phyloP scores from a whole-genome alignment of 2,888 invertebrate species.

The Beris morrisii region DNA sequence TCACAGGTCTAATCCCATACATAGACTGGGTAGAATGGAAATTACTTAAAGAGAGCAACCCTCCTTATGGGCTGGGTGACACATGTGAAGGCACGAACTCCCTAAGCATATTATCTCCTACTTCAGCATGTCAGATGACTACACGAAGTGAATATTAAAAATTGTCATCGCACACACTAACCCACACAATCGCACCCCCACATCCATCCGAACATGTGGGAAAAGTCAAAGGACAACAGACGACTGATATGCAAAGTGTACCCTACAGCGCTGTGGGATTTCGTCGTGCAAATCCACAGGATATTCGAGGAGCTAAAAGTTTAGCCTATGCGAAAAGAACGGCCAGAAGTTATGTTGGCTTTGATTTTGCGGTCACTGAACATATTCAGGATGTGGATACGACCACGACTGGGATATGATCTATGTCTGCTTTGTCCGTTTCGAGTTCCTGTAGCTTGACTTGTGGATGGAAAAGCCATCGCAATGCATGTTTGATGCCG shows the following conservation, averaged over 20 bases:
- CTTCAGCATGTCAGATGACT: conserved; percentile 1
- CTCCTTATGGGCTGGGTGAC: not conserved
- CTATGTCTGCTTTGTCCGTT: no score
- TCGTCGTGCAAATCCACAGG: no score
- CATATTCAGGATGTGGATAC: not conserved
- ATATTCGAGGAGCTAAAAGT: no score
- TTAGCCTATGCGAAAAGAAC: no score
- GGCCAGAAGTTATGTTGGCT: conserved; percentile 2
- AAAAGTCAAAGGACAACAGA: not conserved
- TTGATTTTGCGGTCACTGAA: conserved; percentile 20
- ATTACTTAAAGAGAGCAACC: conserved; percentile 16
- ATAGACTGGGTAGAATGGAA: conserved; percentile 14
- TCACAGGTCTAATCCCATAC: conserved; percentile 31
- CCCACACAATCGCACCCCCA: not conserved
- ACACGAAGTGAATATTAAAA: conserved; percentile 27
- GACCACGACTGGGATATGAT: no score
- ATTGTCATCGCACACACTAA: not conserved
- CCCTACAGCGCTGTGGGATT: no score
- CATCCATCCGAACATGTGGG: not conserved
- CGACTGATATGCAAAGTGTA: not conserved
- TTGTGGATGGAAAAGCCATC: no score
- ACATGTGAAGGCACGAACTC: conserved; percentile 18
- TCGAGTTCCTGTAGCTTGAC: no score
- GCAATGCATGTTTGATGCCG: no score
- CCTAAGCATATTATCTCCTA: conserved; percentile 21